Evolutionary conservation across 2,888 invertebrate species (phyloP).

Genomic region (Nesidiocoris tenuis): DNA sequence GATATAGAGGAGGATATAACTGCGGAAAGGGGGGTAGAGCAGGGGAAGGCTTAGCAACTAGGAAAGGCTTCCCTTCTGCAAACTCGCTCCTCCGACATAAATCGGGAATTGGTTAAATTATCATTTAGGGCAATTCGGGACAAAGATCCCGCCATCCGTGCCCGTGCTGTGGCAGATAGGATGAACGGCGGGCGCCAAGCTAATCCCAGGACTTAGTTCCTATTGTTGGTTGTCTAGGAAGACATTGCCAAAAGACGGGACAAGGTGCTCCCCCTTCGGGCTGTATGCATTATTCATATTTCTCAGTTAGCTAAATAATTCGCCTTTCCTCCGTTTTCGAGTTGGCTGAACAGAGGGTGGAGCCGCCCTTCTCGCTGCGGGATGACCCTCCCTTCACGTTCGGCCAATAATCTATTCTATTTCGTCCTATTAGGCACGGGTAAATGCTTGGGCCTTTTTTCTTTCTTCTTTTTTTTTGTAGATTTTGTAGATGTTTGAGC

Average conservation of each 20-base stretch:
- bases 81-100: conserved; percentile 33
- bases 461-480: too few species aligned
- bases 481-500: too few species aligned
- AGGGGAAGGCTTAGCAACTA: not conserved
- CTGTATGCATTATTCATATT: conserved; percentile 33
- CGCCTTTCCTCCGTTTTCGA: not conserved
- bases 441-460: too few species aligned
- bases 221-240: conserved; percentile 34
- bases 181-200: conserved; percentile 4
- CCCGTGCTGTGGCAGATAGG: not conserved
- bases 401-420: too few species aligned
- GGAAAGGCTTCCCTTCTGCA: conserved; percentile 3
- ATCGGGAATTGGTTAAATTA: conserved; percentile 45
- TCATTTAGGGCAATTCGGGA: conserved; percentile 45
- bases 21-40: not conserved
- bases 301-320: conserved; percentile 25
- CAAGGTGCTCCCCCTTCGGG: conserved; percentile 11
- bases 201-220: conserved; percentile 31
- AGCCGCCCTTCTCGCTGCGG: too few species aligned
- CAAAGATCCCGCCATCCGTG: conserved; percentile 14
- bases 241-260: conserved; percentile 28
- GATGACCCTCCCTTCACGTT: too few species aligned
- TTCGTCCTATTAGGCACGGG: too few species aligned
- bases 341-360: too few species aligned
- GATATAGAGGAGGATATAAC: conserved; percentile 8